These are phyloP conservation scores for Zaprionus ornatus DNA, from an alignment of 1,140 invertebrate genomes.

Conservation along the genomic window DNA sequence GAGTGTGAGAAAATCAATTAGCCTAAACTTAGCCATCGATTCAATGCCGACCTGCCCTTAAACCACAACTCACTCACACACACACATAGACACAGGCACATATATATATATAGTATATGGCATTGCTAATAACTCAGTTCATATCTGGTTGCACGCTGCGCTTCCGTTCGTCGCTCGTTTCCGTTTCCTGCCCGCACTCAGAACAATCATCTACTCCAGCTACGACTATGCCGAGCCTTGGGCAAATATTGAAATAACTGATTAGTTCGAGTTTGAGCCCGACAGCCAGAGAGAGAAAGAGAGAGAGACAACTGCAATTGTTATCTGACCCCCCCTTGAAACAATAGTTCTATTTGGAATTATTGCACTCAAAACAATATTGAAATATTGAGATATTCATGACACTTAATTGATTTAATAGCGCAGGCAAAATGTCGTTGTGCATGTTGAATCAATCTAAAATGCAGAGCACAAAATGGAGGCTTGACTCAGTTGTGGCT, in stretches of 20 bases:
- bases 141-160: constrained; percentile 40
- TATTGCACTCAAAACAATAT: constrained; percentile 55
- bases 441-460: constrained; percentile 25
- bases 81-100: neutral
- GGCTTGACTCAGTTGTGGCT: neutral
- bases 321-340: constrained; percentile 17
- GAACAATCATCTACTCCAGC: constrained; percentile 24
- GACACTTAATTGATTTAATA: constrained; percentile 65
- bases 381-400: constrained; percentile 68
- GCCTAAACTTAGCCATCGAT: constrained; percentile 27
- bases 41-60: neutral
- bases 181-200: constrained; percentile 56
- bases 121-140: constrained; percentile 17
- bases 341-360: constrained; percentile 57
- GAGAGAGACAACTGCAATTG: neutral
- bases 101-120: neutral
- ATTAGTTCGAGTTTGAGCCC: constrained; percentile 72
- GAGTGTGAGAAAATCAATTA: constrained; percentile 74
- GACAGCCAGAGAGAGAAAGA: constrained; percentile 9
- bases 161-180: constrained; percentile 52
- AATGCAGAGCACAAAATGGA: constrained; percentile 3
- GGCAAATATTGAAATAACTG: constrained; percentile 79
- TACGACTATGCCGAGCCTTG: constrained; percentile 35
- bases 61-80: neutral
- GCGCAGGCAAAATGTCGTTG: constrained; percentile 26